Conservation (phyloP, 2,888 invertebrate genomes). For the Elaeidobius kamerunicus region DNA sequence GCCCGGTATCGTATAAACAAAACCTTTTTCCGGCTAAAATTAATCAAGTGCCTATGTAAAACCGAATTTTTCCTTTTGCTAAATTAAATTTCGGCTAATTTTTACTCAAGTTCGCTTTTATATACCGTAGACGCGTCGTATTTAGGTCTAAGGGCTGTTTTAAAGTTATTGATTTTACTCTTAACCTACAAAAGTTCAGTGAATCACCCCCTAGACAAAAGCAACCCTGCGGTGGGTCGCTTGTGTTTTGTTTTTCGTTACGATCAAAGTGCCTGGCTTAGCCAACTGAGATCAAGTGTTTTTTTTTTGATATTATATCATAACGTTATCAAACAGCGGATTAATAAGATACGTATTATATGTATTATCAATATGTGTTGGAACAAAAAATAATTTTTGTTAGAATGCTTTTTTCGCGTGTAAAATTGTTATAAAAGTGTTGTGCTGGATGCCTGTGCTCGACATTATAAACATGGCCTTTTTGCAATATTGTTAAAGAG, state of each 20-base stretch:
- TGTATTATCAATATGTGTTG: no score
- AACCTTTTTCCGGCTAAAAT: slow-evolving; percentile 30
- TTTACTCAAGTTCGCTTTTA: slow-evolving; percentile 7
- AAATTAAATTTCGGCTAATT: slow-evolving; percentile 2
- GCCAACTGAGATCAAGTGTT: slow-evolving; percentile 1
- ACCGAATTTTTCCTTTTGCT: background rate
- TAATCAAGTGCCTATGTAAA: slow-evolving; percentile 16
- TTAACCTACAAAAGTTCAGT: slow-evolving; percentile 38
- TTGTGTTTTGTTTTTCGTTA: slow-evolving; percentile 10
- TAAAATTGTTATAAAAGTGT: no score
- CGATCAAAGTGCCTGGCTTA: slow-evolving; percentile 1
- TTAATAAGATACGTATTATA: slow-evolving; percentile 12
- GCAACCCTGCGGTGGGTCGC: slow-evolving; percentile 13
- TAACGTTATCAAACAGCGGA: slow-evolving; percentile 10
- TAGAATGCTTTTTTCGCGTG: no score
- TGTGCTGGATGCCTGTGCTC: no score
- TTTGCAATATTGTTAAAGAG: no score
- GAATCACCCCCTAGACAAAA: slow-evolving; percentile 27
- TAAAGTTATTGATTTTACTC: slow-evolving; percentile 40
- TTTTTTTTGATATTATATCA: slow-evolving; percentile 1
- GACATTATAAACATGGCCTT: no score
- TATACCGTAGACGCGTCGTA: slow-evolving; percentile 20
- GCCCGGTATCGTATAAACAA: slow-evolving; percentile 39
- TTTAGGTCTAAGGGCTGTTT: slow-evolving; percentile 20
- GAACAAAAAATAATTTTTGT: no score